Base-by-base conservation (phyloP, 2,797 vertebrate genomes). In the Varecia variegata region DNA sequence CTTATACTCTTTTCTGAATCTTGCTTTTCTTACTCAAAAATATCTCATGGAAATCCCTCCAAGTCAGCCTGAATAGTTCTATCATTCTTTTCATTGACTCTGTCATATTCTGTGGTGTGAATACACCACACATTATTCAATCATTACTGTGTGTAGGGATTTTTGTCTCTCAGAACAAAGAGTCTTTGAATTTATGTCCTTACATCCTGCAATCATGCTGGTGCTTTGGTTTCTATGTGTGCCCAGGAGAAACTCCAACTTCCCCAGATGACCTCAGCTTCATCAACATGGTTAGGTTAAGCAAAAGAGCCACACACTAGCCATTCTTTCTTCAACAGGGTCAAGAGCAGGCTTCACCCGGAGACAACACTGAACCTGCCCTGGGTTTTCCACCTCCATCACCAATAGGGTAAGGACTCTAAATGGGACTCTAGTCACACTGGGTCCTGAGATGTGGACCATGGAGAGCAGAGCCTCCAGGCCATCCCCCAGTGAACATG, bases 21-120 rank as follows among this genome's bases (percentile, higher is more conserved):
- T 76, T 92, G 13, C 23, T 88, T 80, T 84, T 77, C 47, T 74
- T 84, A 84, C 71, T 58, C 14, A 47, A 87, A 43, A 35, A 20
- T 60, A 83, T 65, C 43, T 89, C 45, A 65, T 65, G 8, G 38
- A 91, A 95, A 90, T 60, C 35, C 10, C 52, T 85, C 45, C 23
- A 58, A 82, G 20, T 79, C 25, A 71, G 17, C 20, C 76, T 27
- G 10, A 14, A 56, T 21, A n/a, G 12, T 81, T 89, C 9, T 82
- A 76, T 70, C 71, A 77, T 67, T 95, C n/a, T 88, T 96, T 85
- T 90, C 38, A 65, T 12, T 76, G 27, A 71, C 17, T 94, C 38
- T 5, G 35, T 79, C 52, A 91, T 40, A 58, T 43, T 67, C 58
- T 27, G 5, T 25, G 45, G 12, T 60, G 35, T 82, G 12, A 65